Percentiles rank a stretch among this genome's conserved stretches.
Conservation (phyloP, 2,797 vertebrate species). For the Myiotriccus ornatus region DNA sequence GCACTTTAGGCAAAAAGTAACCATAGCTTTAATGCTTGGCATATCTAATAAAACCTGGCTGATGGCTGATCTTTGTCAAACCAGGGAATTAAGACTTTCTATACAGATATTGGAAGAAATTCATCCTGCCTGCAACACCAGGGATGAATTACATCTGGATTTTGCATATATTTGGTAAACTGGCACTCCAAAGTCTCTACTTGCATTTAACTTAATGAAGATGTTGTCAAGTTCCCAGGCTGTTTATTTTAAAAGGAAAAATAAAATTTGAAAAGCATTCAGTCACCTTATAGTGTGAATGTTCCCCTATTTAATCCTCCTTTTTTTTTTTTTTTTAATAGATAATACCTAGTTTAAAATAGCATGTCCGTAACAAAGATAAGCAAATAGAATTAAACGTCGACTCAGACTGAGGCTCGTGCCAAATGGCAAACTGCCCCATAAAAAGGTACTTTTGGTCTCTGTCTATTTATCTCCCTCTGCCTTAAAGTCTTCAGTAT, state of each 20-base stretch:
- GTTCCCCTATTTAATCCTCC: neutral
- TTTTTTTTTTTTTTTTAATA: neutral
- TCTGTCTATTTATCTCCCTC: constrained; percentile 18
- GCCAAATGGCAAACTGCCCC: constrained; percentile 24
- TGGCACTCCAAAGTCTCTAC: neutral
- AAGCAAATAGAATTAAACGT: constrained; percentile 12
- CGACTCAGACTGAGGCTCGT: neutral
- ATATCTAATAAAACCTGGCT: neutral
- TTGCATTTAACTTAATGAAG: neutral
- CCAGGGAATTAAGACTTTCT: neutral
- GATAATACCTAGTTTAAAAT: constrained; percentile 1
- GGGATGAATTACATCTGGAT: neutral
- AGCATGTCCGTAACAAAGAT: neutral
- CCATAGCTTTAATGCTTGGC: neutral
- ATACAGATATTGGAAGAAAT: neutral
- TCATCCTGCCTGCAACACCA: neutral
- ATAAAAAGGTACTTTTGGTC: neutral
- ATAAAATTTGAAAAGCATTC: neutral
- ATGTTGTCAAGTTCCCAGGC: neutral
- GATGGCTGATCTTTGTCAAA: neutral
- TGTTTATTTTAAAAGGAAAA: constrained; percentile 1
- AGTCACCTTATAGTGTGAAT: neutral
- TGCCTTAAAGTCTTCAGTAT: constrained; percentile 3
- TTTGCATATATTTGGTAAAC: neutral
- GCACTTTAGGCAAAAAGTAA: neutral